phyloP scores from a whole-genome alignment of 64 coral and sea anemone genomes.

The Acropora tenuis region DNA sequence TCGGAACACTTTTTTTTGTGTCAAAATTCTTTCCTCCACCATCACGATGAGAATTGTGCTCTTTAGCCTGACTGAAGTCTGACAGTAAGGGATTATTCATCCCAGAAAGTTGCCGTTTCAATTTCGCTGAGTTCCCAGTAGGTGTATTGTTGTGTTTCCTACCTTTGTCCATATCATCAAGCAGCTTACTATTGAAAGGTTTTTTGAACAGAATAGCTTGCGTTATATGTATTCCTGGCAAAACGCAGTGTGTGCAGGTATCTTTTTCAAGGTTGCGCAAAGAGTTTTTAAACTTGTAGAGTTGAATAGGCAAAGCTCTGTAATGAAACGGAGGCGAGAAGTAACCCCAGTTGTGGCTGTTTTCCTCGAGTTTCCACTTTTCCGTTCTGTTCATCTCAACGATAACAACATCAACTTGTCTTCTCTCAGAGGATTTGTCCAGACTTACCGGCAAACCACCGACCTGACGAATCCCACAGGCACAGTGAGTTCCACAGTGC shows the following conservation, averaged over 20 bases:
- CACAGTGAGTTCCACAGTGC: not conserved
- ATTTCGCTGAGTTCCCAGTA: not conserved
- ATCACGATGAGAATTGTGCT: not conserved
- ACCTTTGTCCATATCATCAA: not conserved
- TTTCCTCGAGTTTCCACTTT: not conserved
- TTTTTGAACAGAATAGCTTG: slow-evolving; percentile 8
- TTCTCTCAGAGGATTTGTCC: not conserved
- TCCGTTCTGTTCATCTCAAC: not conserved
- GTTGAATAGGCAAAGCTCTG: slow-evolving; percentile 15
- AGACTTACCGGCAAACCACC: not conserved
- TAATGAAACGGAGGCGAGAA: slow-evolving; percentile 3
- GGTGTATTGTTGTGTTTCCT: slow-evolving; percentile 35
- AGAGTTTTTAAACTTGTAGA: slow-evolving; percentile 18
- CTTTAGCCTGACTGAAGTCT: not conserved
- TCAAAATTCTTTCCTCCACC: not conserved
- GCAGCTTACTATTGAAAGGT: not conserved
- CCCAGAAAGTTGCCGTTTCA: not conserved
- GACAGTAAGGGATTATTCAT: not conserved
- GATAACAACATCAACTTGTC: not conserved
- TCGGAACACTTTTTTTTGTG: not conserved
- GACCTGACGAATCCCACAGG: slow-evolving; percentile 5
- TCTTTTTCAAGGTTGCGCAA: not conserved
- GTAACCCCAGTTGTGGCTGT: slow-evolving; percentile 5
- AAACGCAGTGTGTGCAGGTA: not conserved
- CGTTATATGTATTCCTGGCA: not conserved